Evolutionary conservation across 2,797 vertebrate species (phyloP), one percentile per base, ranked within the genome.

Genomic region (Rhincodon typus): DNA sequence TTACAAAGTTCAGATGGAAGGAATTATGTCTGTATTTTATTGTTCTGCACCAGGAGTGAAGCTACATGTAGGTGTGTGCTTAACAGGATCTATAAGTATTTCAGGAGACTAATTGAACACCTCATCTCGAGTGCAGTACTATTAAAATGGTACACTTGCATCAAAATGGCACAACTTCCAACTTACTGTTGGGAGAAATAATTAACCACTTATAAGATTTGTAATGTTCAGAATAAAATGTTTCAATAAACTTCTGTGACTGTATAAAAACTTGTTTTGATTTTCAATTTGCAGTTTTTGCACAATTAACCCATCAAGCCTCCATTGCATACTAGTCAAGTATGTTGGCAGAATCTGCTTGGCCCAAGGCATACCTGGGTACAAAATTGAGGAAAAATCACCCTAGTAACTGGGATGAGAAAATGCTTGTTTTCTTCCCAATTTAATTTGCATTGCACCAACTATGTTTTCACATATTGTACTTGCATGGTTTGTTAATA

Each of bases 181-280:
- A 38, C 21, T 91, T 91, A n/a, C n/a, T 91, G 57, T 91, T 1
- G 17, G 19, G 50, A 62, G 30, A 91, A 67, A 38, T 91, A 88
- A 57, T 57, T 88, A 62, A 91, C 34, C 57, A 38, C 38, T 91
- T 62, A 3, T 21, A 91, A n/a, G 57, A 90, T 66, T 66, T 91
- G 50, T 90, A 90, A 91, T 91, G 88, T 67, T 91, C 38, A 91
- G 57, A 67, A 91, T 34, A 38, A 82, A 82, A 66, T n/a, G 12
- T 91, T 91, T 91, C 57, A 91, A 66, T 91, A 91, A 66, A 91
- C 57, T 91, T 42, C 34, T 82, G 79, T 23, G 42, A 21, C 19
- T 46, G 10, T 84, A 84, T 84, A 38, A 66, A 62, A 62, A 57
- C 62, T 66, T 0, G 21, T 42, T 42, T 42, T 84, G 7, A 67